Base-by-base conservation (phyloP, 2,888 invertebrate genomes). In the Drosophila melanosoma region DNA sequence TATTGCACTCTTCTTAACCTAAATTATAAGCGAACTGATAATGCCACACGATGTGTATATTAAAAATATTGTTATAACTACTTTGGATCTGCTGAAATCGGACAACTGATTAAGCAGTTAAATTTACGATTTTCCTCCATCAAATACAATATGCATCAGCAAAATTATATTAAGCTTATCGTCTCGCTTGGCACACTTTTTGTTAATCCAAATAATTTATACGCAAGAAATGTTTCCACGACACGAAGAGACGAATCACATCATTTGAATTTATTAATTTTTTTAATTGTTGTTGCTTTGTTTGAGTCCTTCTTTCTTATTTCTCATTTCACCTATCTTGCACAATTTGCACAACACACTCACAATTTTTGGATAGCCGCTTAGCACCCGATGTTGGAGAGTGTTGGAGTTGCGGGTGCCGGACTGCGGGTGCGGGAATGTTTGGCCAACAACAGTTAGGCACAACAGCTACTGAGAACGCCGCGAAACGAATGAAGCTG, bases 401-500 rank as follows among this genome's bases (percentile, higher is more conserved):
- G 33, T 10, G 29, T 26, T 69, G 53, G 48, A 58, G 61, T 38
- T 42, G 42, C 65, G 70, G 76, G 20, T 63, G 68, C 63, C 51
- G 62, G 53, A 56, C 54, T 15, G 29, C 17, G 60, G 68, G 45
- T 48, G 35, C 17, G 78, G 61, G 38, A 56, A 23, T 45, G 45
- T 58, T 64, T 68, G 82, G 56, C 12, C 38, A 26, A n/a, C 12
- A 56, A 38, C 38, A 53, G 42, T 40, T 57, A 40, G 20, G 29
- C 56, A 65, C 81, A 69, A 53, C 81, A 83, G 81, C 82, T 45
- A 45, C 45, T 83, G 81, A 87, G 87, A 90, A 90, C 82, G 89
- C 79, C 90, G 90, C 89, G 87, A 66, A 76, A 73, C 83, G 89
- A 87, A 87, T 87, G 89, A 90, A 87, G 87, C 89, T 74, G 77